A percentile compares a stretch with the other conserved stretches of the same genome.
Conservation (phyloP, 2,113 vertebrate species). For the Heterochromis multidens region DNA sequence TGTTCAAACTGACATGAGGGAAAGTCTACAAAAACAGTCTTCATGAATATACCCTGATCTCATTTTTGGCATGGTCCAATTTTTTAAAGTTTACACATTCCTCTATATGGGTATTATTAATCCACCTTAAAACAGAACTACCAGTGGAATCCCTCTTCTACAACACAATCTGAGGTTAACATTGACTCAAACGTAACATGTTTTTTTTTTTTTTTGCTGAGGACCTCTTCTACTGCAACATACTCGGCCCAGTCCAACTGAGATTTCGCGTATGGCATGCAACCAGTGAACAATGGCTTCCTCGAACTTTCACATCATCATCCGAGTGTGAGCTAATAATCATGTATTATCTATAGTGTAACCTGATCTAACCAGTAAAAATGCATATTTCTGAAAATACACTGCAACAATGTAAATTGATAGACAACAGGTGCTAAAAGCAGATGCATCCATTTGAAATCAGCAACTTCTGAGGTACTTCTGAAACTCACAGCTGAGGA, state of each 20-base stretch:
- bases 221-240: slow-evolving; percentile 28
- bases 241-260: not conserved
- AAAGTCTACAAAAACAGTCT: not conserved
- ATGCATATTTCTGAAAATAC: slow-evolving; percentile 67
- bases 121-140: not conserved
- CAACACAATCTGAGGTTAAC: not conserved
- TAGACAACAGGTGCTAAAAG: slow-evolving; percentile 55
- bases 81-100: not conserved
- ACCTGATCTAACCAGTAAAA: slow-evolving; percentile 61
- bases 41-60: not conserved
- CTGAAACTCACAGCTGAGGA: slow-evolving; percentile 65
- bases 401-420: slow-evolving; percentile 37
- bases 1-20: not conserved
- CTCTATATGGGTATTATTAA: not conserved
- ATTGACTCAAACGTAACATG: slow-evolving; percentile 11
- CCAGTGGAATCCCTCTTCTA: slow-evolving; percentile 19
- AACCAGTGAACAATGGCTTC: slow-evolving; percentile 47
- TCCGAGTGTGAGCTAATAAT: slow-evolving; percentile 23
- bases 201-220: slow-evolving; percentile 9
- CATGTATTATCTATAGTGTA: slow-evolving; percentile 20
- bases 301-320: slow-evolving; percentile 2
- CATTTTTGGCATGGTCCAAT: not conserved
- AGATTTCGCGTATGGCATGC: slow-evolving; percentile 20
- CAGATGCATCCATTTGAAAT: slow-evolving; percentile 58
- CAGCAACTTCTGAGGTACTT: slow-evolving; percentile 69